A percentile compares a stretch with the other conserved stretches of the same genome.
Evolutionary conservation across 1,140 invertebrate species (phyloP).

Genomic region (Zaprionus inermis): DNA sequence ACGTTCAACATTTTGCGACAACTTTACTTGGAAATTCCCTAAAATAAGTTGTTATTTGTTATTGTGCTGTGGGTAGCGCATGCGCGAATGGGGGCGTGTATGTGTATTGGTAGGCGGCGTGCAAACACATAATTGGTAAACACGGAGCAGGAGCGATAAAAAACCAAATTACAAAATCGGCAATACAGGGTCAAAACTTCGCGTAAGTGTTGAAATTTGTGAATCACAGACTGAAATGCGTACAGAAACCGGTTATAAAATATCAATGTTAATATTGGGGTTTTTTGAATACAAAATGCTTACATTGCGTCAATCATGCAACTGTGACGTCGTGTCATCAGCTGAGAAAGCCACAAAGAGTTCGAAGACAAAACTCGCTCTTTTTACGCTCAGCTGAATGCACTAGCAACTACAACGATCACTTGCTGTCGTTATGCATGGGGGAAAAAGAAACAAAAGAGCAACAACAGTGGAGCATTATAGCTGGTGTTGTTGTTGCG

Average conservation of each 20-base stretch:
- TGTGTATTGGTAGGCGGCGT: slow-evolving; percentile 25
- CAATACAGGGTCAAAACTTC: slow-evolving; percentile 66
- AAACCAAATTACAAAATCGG: slow-evolving; percentile 75
- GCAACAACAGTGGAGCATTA: background rate
- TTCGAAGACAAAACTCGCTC: slow-evolving; percentile 27
- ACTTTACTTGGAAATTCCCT: slow-evolving; percentile 44
- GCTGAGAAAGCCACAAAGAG: slow-evolving; percentile 53
- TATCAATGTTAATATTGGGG: slow-evolving; percentile 60
- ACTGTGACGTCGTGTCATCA: slow-evolving; percentile 60
- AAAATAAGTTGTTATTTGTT: slow-evolving; percentile 42
- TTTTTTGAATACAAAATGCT: slow-evolving; percentile 53
- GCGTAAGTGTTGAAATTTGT: slow-evolving; percentile 60
- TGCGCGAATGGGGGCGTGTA: slow-evolving; percentile 28
- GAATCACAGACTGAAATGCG: slow-evolving; percentile 63
- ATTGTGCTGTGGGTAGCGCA: slow-evolving; percentile 33
- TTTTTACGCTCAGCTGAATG: slow-evolving; percentile 61
- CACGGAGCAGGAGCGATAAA: slow-evolving; percentile 20
- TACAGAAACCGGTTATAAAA: slow-evolving; percentile 57
- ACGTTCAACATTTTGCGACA: slow-evolving; percentile 5
- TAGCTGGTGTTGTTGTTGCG: slow-evolving; percentile 54
- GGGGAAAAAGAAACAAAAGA: slow-evolving; percentile 28
- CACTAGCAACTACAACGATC: slow-evolving; percentile 38
- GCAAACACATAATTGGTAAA: slow-evolving; percentile 33
- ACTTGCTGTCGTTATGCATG: slow-evolving; percentile 51
- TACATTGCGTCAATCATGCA: slow-evolving; percentile 69